These are phyloP conservation scores for Oreochromis spilurus DNA, from an alignment of 2,113 vertebrate genomes.

Conservation along the genomic window DNA sequence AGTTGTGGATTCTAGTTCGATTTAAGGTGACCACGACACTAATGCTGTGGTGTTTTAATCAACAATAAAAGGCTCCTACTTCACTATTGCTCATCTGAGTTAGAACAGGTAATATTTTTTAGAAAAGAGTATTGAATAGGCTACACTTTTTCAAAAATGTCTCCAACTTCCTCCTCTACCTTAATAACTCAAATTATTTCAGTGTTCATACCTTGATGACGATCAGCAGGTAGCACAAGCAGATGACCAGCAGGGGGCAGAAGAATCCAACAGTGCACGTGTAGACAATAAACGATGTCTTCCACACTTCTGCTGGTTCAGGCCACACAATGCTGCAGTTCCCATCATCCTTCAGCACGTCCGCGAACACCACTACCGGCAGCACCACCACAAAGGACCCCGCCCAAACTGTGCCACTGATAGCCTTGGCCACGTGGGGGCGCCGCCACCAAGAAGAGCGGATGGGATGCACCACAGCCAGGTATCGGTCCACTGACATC, in stretches of 20 bases:
- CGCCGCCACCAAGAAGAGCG: constrained; percentile 87
- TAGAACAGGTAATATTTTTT: fast-evolving
- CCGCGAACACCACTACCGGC: constrained; percentile 88
- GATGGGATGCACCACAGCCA: constrained; percentile 89
- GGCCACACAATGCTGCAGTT: constrained; percentile 95
- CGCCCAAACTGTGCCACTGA: constrained; percentile 86
- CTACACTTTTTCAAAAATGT: background rate
- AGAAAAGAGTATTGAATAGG: background rate
- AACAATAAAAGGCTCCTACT: background rate
- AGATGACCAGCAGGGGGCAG: constrained; percentile 87
- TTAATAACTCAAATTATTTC: background rate
- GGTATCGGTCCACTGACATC: constrained; percentile 92
- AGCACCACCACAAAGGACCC: constrained; percentile 88
- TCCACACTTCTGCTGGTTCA: constrained; percentile 84
- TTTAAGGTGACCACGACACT: background rate
- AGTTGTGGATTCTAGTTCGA: background rate
- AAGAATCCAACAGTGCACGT: constrained; percentile 88
- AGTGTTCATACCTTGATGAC: constrained; percentile 76
- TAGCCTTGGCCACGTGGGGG: constrained; percentile 80
- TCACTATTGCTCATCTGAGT: background rate
- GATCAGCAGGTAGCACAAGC: constrained; percentile 89
- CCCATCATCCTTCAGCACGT: constrained; percentile 82
- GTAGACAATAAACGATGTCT: constrained; percentile 87
- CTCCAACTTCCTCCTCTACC: fast-evolving
- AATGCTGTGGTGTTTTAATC: background rate